Evolutionary conservation across 2,113 vertebrate species (phyloP).

Genomic region (Falcunculus frontatus): DNA sequence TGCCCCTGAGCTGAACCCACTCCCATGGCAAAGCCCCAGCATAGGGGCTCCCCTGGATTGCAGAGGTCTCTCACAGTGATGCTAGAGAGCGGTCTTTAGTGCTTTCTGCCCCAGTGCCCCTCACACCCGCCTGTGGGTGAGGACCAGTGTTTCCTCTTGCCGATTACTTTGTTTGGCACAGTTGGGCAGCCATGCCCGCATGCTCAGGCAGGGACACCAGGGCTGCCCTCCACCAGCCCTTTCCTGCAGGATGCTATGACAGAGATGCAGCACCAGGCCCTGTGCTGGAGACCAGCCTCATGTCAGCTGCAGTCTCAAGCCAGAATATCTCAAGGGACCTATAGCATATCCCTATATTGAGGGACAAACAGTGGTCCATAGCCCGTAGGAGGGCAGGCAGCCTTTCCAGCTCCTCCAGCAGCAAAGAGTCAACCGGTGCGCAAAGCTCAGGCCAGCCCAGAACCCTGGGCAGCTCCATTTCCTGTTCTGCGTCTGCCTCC

Average conservation of each 20-base stretch:
- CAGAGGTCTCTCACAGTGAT: neutral
- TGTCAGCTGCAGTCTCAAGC: neutral
- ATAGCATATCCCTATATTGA: neutral
- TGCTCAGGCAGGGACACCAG: neutral
- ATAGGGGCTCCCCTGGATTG: neutral
- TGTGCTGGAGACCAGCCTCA: neutral
- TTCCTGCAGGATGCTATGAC: neutral
- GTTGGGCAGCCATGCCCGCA: accelerated
- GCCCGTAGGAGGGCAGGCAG: neutral
- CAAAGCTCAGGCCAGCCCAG: neutral
- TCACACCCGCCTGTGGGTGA: neutral
- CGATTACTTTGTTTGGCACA: neutral
- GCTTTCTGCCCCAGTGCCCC: neutral
- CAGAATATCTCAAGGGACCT: neutral
- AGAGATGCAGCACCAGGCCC: neutral
- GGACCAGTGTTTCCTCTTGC: neutral
- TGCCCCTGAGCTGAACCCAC: accelerated
- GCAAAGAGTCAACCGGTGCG: neutral
- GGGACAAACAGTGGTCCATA: neutral
- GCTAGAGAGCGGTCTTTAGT: neutral
- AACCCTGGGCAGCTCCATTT: accelerated
- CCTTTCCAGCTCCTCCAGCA: neutral
- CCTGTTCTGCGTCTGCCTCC: neutral
- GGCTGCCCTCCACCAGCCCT: neutral
- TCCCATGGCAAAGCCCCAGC: neutral